Base-by-base conservation (phyloP, 2,888 invertebrate genomes). In the Tetranychus truncatus region DNA sequence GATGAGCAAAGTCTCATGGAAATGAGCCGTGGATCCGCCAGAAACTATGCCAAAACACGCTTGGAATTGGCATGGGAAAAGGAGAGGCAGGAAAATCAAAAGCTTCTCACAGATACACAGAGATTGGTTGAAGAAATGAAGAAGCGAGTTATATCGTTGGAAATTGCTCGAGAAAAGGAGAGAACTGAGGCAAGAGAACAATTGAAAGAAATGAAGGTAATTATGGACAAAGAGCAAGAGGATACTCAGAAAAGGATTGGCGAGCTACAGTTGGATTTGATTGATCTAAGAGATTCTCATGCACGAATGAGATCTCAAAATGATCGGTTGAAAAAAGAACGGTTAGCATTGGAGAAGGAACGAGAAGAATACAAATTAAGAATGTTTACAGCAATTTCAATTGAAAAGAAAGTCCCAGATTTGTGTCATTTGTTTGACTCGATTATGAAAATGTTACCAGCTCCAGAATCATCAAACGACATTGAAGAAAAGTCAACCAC, bases 11-110 rank as follows among this genome's bases (percentile, higher is more conserved):
- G 92, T 74, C 84, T 94, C 45, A 88, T 88, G 20, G 76, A 77
- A 2, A 69, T 69, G 69, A 89, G 90, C 45, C 92, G 93, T 0
- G 86, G 93, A 77, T 89, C 91, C 1, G 79, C 78, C 8, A 89
- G 92, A 81, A 89, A 92, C 78, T 90, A 91, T 0, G 93, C 92
- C 5, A 89, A 90, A 80, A 91, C 93, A 1, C 88, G 91, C 74
- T 88, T 94, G 87, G 93, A 94, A 82, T 84, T 94, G 20, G 91
- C 92, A 0, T 94, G 94, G 94, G 92, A 92, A 81, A 94, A 92
- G 82, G 94, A 94, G 83, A 86, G 94, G 34, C 92, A 92, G 82
- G 93, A 94, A 80, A 92, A 92, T 80, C 92, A 92, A 79, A 85
- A 92, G n/a, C 83, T 94, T 66, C 84, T 94, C 46, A 91, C 92